These are phyloP conservation scores for Brotogeris chrysoptera DNA, from an alignment of 2,797 vertebrate genomes.

Conservation along the genomic window DNA sequence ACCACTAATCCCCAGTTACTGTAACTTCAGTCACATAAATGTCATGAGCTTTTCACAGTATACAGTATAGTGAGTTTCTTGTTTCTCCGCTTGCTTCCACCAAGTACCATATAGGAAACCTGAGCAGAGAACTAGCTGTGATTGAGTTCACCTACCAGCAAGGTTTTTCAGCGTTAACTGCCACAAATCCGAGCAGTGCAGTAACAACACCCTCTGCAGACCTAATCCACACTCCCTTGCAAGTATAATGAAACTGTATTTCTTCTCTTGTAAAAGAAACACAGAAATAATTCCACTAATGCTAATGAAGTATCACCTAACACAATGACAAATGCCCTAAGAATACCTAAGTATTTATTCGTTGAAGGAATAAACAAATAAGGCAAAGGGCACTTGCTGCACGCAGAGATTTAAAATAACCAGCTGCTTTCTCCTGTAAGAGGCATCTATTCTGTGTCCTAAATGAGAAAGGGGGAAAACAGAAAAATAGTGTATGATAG, in stretches of 20 bases:
- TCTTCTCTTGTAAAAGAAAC: not conserved
- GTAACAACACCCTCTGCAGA: not conserved
- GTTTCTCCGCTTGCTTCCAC: not conserved
- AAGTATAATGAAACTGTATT: not conserved
- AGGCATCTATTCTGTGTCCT: not conserved
- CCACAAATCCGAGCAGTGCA: not conserved
- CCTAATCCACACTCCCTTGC: not conserved
- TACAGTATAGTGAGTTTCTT: not conserved
- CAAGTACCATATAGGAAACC: fast-evolving
- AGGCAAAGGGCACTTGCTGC: not conserved
- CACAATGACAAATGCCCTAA: not conserved
- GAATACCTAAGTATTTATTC: not conserved
- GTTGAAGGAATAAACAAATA: not conserved
- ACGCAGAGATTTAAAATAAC: not conserved
- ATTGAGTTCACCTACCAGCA: not conserved
- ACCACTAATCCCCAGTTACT: not conserved
- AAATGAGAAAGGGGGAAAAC: not conserved
- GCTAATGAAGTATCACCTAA: not conserved
- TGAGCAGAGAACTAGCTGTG: not conserved
- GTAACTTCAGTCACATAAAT: not conserved
- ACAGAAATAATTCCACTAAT: not conserved
- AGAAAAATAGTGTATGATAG: not conserved
- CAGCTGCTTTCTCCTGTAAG: not conserved
- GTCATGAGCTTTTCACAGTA: not conserved
- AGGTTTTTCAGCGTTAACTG: not conserved